phyloP scores from a whole-genome alignment of 2,888 invertebrate genomes.

The Drosophila picticornis region DNA sequence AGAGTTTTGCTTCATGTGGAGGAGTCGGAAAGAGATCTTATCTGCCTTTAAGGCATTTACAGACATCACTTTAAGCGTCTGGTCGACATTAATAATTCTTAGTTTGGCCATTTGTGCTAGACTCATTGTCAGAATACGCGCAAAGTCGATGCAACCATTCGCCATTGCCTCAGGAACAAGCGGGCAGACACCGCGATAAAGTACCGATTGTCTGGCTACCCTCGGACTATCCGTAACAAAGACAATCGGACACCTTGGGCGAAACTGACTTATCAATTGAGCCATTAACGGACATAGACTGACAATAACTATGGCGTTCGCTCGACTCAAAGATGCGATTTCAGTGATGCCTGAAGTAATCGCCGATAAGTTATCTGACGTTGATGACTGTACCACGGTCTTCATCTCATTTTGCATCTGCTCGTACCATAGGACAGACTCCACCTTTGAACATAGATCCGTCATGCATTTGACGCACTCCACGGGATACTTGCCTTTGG shows the following conservation, averaged over 20 bases:
- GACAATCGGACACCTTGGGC: conserved; percentile 96
- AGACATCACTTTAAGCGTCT: conserved; percentile 38
- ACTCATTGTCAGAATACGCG: conserved; percentile 37
- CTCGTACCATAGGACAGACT: conserved; percentile 97
- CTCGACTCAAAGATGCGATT: conserved; percentile 94
- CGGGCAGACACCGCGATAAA: conserved; percentile 58
- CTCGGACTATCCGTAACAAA: conserved; percentile 93
- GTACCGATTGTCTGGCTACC: conserved; percentile 90
- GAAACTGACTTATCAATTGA: conserved; percentile 95
- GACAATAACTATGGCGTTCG: conserved; percentile 93
- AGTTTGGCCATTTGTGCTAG: conserved; percentile 41
- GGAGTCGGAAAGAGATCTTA: conserved; percentile 48
- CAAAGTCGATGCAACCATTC: conserved; percentile 34
- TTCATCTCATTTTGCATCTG: conserved; percentile 94
- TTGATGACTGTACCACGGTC: conserved; percentile 75
- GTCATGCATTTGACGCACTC: conserved; percentile 96
- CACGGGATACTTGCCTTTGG: conserved; percentile 97
- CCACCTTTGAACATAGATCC: conserved; percentile 97
- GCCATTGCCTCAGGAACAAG: conserved; percentile 49
- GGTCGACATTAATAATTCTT: conserved; percentile 39
- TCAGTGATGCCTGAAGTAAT: conserved; percentile 97
- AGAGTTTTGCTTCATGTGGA: conserved; percentile 25
- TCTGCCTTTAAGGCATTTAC: conserved; percentile 57
- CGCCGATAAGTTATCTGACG: conserved; percentile 94
- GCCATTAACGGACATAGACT: conserved; percentile 88